Base-by-base conservation (phyloP, 2,888 invertebrate genomes). In the Calameuta idolon region DNA sequence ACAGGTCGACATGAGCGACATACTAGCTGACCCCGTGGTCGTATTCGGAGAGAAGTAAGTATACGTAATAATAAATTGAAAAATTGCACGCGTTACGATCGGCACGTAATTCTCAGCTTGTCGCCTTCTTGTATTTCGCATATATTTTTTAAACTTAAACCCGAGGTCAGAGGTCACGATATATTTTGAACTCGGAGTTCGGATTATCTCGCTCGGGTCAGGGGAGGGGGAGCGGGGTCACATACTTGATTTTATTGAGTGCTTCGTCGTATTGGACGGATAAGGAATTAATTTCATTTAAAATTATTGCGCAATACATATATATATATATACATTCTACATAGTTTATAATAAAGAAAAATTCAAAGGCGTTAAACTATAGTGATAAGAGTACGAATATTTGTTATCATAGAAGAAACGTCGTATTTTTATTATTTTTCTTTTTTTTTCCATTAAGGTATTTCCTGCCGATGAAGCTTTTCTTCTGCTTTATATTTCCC, bases 1-100 rank as follows among this genome's bases (percentile, higher is more conserved):
- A 76, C 94, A 94, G 84, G 92, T 98, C 12, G 97, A 98, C 88
- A 94, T 97, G 93, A 95, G 94, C 68, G 98, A 98, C 89, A 93
- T 98, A 34, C 83, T 92, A 35, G 92, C 93, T 34, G 98, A 98
- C 92, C 96, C 97, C 0, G 93, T 98, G 0, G 93, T 96, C 1
- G 92, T 92, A 69, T 96, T 97, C 88, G 97, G 97, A 90, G 94
- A 95, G 81, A 96, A 95, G 94, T 95, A 93, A 91, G 92, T 88
- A 0, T 0, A 23, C 75, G 12, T 40, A 31, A 69, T 75, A 9
- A 1, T 55, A 9, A 23, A 9, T 23, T 9, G 23, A 55, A 55
- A 55, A 23, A 9, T 2, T 9, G 23, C 23, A 55, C 23, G 55
- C 55, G 55, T 55, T 23, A 23, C 55, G 23, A 76, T 37, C 31